Evolutionary conservation across 2,113 vertebrate species (phyloP), one percentile per base, ranked within the genome.

Genomic region (Brachirus orientalis): DNA sequence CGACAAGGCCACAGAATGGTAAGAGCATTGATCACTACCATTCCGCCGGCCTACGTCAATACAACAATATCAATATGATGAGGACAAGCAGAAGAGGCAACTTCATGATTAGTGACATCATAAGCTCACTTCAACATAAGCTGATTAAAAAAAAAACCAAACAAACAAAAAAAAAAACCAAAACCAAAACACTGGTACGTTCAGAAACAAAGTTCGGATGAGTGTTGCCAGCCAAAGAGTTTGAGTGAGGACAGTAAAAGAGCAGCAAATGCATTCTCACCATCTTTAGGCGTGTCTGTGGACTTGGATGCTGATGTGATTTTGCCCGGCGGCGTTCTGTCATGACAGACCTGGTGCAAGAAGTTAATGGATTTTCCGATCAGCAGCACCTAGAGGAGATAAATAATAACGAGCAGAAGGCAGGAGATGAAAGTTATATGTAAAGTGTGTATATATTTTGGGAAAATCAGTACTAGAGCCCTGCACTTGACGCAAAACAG

Each of bases 321-420:
- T 89, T 96, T 98, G 18, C 95, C 90, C 0, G 96, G 94, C 0
- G 96, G 94, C 0, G 95, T 98, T 75, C 96, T 93, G 90, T 98
- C 96, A 0, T 98, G 97, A 80, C 98, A 99, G 54, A 99, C 96
- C 76, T 99, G 98, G 88, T 99, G 97, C 79, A 99, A 92, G 90
- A 99, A 99, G 91, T 99, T 99, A 63, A 99, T 99, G 69, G 98
- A 99, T 86, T 99, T 99, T 65, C 98, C 98, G 64, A 98, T 99
- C 62, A 99, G 90, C 47, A 99, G 95, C 4, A 99, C 96, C 98
- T 99, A 52, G 20, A 50, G 6, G 6, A 12, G 41, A 17, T 7
- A 55, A 14, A 28, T 10, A 7, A 33, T 0, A 11, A 63, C 8
- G 37, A 43, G 43, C 19, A 44, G 0, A n/a, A 10, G 41, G 10